Evolutionary conservation across 2,888 invertebrate species (phyloP), one percentile per base, ranked within the genome.

Genomic region (Rhagonycha lutea): DNA sequence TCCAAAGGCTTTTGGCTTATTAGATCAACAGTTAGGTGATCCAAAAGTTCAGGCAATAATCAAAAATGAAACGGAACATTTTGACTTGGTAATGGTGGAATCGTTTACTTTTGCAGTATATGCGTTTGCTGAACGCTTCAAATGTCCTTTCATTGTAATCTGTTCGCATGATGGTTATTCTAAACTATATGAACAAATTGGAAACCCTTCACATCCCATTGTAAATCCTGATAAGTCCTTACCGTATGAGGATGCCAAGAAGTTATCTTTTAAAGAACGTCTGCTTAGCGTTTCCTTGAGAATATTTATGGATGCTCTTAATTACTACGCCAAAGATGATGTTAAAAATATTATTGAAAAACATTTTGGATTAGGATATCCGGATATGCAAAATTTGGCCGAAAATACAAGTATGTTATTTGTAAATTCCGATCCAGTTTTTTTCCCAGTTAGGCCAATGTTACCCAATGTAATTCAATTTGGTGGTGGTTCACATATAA

Each of bases 11-110:
- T n/a, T 65, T 8, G 63, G 61, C 8, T 10, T 67, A 14, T 9
- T 18, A 0, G 62, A 71, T 26, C 5, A 32, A 8, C 60, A 81
- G 69, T 24, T 82, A 14, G 68, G 28, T 14, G 80, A 82, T 47
- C 81, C 83, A 1, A 79, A 82, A 77, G 84, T 87, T 3, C 83
- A 84, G 78, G 78, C 82, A 47, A 70, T 87, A 12, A 84, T 87
- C 14, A 79, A 84, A 14, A 82, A 85, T 75, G 72, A 81, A 47
- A 81, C 77, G n/a, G 80, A 81, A 14, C 70, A 83, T 9, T 87
- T 86, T 71, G 87, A 87, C 80, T 76, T 87, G 69, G 75, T 86
- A 2, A 83, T 87, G 28, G 81, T 84, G 7, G 87, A 87, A 80
- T 82, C 81, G 4, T 81, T 83, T n/a, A 74, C 82, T 18, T 83